Evolutionary conservation across 2,113 vertebrate genomes (phyloP).

Genomic region (Muntiacus reevesi): DNA sequence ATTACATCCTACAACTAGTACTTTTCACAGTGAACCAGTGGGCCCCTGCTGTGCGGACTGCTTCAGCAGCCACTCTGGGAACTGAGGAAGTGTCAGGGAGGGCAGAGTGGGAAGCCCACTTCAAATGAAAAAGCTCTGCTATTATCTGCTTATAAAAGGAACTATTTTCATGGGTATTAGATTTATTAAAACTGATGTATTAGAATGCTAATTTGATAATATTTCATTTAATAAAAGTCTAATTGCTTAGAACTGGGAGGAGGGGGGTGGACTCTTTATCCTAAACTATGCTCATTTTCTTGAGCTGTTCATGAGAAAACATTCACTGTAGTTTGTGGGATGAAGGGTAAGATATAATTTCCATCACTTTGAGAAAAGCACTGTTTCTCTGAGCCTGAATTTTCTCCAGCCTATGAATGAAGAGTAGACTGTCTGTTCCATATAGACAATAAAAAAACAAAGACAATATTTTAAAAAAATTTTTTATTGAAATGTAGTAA

Average conservation of each 20-base stretch:
- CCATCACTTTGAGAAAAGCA: background rate
- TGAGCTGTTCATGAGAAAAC: background rate
- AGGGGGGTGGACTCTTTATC: background rate
- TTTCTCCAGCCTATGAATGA: background rate
- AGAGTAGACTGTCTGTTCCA: background rate
- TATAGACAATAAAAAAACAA: background rate
- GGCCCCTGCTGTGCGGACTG: background rate
- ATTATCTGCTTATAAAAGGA: background rate
- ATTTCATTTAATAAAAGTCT: background rate
- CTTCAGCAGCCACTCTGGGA: background rate
- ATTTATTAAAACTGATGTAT: background rate
- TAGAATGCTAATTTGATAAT: background rate
- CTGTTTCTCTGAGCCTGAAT: background rate
- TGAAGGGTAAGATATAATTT: background rate
- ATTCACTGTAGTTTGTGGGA: background rate
- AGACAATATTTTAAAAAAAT: accelerated
- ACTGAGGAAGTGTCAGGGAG: background rate
- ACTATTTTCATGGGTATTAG: background rate
- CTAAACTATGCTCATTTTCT: background rate
- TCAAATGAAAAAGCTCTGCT: background rate
- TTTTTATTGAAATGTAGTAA: background rate
- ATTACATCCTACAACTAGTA: background rate
- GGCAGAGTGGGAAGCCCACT: too few species aligned
- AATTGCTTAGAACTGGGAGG: background rate
- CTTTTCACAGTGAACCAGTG: background rate